Conservation (phyloP, 1,140 invertebrate genomes). For the Pomacea maculata region DNA sequence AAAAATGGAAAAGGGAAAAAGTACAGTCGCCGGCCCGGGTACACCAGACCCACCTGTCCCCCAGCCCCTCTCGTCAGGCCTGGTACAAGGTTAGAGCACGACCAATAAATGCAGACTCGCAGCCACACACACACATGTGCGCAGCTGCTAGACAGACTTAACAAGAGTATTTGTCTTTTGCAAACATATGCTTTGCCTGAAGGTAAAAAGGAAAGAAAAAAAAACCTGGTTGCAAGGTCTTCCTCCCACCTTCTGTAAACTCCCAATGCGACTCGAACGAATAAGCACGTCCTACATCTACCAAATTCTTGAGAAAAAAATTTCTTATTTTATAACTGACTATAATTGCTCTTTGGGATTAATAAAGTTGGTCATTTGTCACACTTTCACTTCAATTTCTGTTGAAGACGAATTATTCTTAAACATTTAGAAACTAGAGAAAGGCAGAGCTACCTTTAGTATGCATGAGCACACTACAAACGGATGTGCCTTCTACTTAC, state of each 20-base stretch:
- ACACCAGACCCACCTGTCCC: too few species aligned
- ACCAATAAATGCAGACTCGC: not conserved
- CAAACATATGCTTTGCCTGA: too few species aligned
- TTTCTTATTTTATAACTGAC: not conserved
- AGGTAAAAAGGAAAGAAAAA: not conserved
- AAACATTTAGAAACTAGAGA: not conserved
- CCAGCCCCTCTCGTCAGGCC: too few species aligned
- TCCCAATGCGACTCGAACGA: not conserved
- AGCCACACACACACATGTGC: conserved; percentile 7
- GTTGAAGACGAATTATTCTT: not conserved
- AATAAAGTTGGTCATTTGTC: not conserved
- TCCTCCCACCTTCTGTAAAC: not conserved
- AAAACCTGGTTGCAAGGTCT: not conserved
- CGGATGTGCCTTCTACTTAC: too few species aligned
- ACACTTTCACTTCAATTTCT: not conserved
- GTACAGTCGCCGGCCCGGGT: too few species aligned
- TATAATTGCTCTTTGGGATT: not conserved
- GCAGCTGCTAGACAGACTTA: not conserved
- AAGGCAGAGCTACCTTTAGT: not conserved
- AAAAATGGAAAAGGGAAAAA: too few species aligned
- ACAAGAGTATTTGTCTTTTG: too few species aligned
- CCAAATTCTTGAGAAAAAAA: not conserved
- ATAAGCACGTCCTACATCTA: not conserved
- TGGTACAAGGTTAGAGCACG: not conserved
- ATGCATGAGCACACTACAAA: too few species aligned